Conservation (phyloP, 2,888 invertebrate species). For the Thymelicus acteon region DNA sequence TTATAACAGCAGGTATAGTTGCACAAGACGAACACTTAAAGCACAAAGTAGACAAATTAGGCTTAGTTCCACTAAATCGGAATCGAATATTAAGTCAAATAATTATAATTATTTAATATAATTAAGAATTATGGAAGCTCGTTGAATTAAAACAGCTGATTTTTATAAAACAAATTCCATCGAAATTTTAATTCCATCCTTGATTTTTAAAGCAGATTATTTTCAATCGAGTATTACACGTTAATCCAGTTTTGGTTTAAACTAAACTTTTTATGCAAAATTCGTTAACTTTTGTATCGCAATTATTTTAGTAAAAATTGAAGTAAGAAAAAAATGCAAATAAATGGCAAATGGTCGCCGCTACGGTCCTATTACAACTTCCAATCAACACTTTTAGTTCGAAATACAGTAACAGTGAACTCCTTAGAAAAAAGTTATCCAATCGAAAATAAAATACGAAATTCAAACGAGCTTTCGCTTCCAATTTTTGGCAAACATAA, state of each 20-base stretch:
- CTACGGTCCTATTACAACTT: conserved; percentile 8
- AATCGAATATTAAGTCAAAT: too few species aligned
- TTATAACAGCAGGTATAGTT: too few species aligned
- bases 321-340: conserved; percentile 5
- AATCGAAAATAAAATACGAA: conserved; percentile 37
- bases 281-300: neutral
- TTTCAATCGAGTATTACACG: conserved; percentile 19
- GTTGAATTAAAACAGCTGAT: too few species aligned
- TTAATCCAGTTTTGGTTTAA: conserved; percentile 40
- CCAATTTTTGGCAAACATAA: conserved; percentile 39
- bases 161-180: too few species aligned
- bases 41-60: too few species aligned
- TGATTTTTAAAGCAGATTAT: too few species aligned
- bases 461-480: conserved; percentile 37
- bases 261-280: neutral
- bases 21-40: too few species aligned
- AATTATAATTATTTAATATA: too few species aligned
- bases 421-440: conserved; percentile 34
- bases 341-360: neutral
- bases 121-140: too few species aligned
- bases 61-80: too few species aligned
- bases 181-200: too few species aligned
- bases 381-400: conserved; percentile 27
- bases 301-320: neutral
- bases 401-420: conserved; percentile 33